phyloP scores from a whole-genome alignment of 1,140 invertebrate species.

The Tetragonula clypearis region DNA sequence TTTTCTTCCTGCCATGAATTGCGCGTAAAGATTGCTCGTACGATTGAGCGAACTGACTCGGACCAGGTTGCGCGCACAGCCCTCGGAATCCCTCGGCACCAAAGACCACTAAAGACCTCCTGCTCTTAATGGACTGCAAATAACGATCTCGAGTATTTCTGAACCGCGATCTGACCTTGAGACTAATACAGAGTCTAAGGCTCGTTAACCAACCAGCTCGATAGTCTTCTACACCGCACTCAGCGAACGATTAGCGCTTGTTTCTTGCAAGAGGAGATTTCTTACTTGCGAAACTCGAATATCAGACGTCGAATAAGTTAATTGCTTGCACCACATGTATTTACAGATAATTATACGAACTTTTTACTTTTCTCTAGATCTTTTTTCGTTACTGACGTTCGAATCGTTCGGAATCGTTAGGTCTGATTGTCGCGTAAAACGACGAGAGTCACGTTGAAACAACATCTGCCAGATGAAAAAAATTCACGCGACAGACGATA shows the following conservation, averaged over 20 bases:
- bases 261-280: background rate
- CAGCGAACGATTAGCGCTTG: background rate
- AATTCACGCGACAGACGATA: background rate
- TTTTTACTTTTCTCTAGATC: background rate
- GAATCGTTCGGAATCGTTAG: too few relatives aligned
- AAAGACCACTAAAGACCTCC: conserved; percentile 74
- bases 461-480: background rate
- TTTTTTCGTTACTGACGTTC: background rate
- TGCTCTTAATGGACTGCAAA: conserved; percentile 80
- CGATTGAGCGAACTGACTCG: conserved; percentile 60
- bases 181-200: conserved; percentile 48
- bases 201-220: conserved; percentile 40
- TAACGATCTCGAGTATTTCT: conserved; percentile 74
- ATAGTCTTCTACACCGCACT: background rate
- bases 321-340: background rate
- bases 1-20: conserved; percentile 47
- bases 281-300: too few relatives aligned
- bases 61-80: conserved; percentile 22
- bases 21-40: conserved; percentile 65
- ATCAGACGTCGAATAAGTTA: background rate
- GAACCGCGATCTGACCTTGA: conserved; percentile 62
- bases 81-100: conserved; percentile 73
- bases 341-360: too few relatives aligned
- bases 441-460: too few relatives aligned
- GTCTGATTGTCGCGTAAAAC: background rate